phyloP scores from a whole-genome alignment of 2,113 vertebrate genomes.

The Coptodon rendalli region DNA sequence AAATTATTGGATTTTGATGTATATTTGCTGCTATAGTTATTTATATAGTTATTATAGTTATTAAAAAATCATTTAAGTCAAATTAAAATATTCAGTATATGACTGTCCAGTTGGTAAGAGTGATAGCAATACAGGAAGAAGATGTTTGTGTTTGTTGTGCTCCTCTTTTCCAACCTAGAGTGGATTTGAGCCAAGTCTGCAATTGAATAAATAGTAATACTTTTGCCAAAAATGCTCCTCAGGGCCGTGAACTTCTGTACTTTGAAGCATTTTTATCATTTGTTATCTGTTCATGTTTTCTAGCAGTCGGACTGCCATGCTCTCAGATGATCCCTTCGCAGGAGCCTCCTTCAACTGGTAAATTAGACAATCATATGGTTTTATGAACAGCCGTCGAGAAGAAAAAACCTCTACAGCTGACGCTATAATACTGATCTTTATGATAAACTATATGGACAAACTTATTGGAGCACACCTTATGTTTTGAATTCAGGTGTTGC shows the following conservation, averaged over 20 bases:
- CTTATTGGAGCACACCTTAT: no score
- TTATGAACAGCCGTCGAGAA: not conserved
- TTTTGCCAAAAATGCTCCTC: not conserved
- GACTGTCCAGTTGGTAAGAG: not conserved
- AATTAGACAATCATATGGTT: not conserved
- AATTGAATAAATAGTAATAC: not conserved
- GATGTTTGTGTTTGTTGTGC: not conserved
- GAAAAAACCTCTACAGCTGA: not conserved
- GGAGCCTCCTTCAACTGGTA: constrained; percentile 46
- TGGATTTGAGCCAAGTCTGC: not conserved
- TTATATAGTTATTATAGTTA: not conserved
- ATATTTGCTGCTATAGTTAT: not conserved
- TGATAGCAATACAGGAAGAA: not conserved
- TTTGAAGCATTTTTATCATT: not conserved
- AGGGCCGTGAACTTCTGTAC: not conserved
- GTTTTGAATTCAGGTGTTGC: no score
- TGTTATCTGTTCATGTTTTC: not conserved
- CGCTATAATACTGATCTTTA: not conserved
- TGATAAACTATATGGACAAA: not conserved
- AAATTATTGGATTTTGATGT: not conserved
- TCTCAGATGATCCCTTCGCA: constrained; percentile 18
- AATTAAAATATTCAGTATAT: not conserved
- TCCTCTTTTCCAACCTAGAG: not conserved
- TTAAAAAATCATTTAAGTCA: not conserved
- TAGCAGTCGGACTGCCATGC: constrained; percentile 31